Conservation (phyloP, 2,888 invertebrate genomes). For the Morpho deidamia region DNA sequence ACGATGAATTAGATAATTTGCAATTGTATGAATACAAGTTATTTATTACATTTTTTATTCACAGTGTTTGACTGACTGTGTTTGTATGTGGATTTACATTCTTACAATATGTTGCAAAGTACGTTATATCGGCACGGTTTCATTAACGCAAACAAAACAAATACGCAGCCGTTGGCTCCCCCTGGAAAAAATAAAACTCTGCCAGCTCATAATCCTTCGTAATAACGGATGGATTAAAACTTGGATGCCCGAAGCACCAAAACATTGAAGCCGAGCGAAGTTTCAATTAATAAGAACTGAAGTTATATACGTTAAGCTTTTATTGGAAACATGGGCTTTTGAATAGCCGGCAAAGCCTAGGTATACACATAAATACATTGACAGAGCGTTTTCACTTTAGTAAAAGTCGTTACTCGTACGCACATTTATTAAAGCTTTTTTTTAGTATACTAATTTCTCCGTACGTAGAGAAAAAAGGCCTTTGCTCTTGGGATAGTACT, state of each 20-base stretch:
- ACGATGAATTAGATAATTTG: too few species aligned
- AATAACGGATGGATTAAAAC: constrained; percentile 43
- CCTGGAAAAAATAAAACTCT: constrained; percentile 34
- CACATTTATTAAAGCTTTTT: too few species aligned
- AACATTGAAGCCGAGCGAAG: constrained; percentile 29
- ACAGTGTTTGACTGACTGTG: too few species aligned
- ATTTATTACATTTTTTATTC: too few species aligned
- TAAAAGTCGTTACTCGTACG: too few species aligned
- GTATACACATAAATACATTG: too few species aligned
- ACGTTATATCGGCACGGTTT: constrained; percentile 23
- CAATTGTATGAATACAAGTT: too few species aligned
- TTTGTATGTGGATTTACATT: not conserved
- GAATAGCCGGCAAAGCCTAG: not conserved
- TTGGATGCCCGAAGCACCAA: constrained; percentile 35
- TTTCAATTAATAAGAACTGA: constrained; percentile 27
- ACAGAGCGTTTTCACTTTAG: too few species aligned
- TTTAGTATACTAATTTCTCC: too few species aligned
- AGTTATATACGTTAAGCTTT: constrained; percentile 20
- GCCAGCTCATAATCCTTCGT: constrained; percentile 37
- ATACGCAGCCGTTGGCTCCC: constrained; percentile 24
- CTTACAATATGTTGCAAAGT: not conserved
- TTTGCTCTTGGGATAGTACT: too few species aligned
- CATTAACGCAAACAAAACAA: constrained; percentile 32
- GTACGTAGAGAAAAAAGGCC: too few species aligned
- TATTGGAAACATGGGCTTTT: constrained; percentile 22